A percentile compares a stretch with the other conserved stretches of the same genome.
These are phyloP conservation scores for Philonicus albiceps DNA, from an alignment of 2,888 invertebrate genomes.

Conservation along the genomic window DNA sequence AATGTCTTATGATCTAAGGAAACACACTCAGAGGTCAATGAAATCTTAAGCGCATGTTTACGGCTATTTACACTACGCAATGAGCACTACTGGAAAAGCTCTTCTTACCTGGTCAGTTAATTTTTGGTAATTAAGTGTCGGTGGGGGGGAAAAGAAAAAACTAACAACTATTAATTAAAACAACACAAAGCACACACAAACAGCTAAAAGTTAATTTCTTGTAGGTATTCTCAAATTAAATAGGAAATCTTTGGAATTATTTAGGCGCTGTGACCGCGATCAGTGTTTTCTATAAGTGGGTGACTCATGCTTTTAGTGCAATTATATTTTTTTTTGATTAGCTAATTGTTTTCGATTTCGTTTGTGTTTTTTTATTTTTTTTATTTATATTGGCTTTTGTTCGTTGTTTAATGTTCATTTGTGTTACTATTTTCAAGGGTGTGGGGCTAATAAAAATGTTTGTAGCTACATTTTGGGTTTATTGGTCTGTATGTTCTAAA, in stretches of 20 bases:
- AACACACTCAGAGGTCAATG: not conserved
- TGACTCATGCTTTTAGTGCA: constrained; percentile 65
- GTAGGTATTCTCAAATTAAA: not conserved
- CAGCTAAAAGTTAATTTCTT: not conserved
- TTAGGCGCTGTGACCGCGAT: not conserved
- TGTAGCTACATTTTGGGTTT: not conserved
- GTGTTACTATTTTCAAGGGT: not conserved
- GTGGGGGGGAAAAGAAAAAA: too few relatives aligned
- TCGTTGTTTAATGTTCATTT: not conserved
- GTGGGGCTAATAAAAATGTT: not conserved
- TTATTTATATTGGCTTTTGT: not conserved
- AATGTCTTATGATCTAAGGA: not conserved
- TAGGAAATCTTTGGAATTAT: not conserved
- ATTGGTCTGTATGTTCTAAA: too few relatives aligned
- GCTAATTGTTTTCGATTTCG: not conserved
- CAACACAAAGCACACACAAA: constrained; percentile 27
- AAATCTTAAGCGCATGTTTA: not conserved
- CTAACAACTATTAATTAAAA: not conserved
- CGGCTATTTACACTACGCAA: not conserved
- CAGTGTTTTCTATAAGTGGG: constrained; percentile 50
- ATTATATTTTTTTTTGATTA: constrained; percentile 59
- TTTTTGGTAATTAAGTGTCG: not conserved
- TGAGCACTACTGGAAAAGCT: not conserved
- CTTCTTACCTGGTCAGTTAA: constrained; percentile 8
- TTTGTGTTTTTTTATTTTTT: constrained; percentile 13